Conservation (phyloP, 2,797 vertebrate species). For the Peromyscus aztecus region DNA sequence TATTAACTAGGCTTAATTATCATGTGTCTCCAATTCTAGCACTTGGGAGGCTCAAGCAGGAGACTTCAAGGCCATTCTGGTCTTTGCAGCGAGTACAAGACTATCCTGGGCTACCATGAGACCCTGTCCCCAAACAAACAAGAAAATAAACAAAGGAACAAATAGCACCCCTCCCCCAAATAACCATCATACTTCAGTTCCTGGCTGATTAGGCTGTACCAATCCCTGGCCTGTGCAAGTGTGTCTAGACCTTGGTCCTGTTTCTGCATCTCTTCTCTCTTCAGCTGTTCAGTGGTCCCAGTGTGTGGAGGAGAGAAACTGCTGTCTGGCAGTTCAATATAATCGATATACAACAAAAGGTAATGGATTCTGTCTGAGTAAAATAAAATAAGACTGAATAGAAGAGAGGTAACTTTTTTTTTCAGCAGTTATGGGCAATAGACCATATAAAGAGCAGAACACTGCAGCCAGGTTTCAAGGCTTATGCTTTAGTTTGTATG, state of each 20-base stretch:
- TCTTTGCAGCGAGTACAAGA: not conserved
- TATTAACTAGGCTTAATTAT: not conserved
- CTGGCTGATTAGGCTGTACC: not conserved
- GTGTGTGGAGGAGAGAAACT: not conserved
- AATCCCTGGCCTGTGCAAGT: not conserved
- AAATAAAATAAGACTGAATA: conserved; percentile 5
- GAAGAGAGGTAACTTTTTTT: not conserved
- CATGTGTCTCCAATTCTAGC: not conserved
- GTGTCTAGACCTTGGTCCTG: not conserved
- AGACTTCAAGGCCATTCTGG: not conserved
- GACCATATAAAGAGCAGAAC: not conserved
- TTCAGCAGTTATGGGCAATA: not conserved
- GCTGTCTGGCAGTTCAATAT: not conserved
- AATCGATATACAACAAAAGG: not conserved
- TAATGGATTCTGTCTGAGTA: not conserved
- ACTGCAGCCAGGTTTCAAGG: not conserved
- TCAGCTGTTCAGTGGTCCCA: not conserved
- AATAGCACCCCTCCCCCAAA: not conserved
- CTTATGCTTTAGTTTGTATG: not conserved
- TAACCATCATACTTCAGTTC: not conserved
- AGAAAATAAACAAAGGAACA: not conserved
- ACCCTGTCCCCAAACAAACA: not conserved
- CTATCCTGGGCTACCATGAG: not conserved
- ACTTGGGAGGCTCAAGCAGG: not conserved
- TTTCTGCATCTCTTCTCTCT: not conserved